Evolutionary conservation across 53 echinoderm and acorn worm genomes (phyloP).

Genomic region (Apostichopus leukothele): DNA sequence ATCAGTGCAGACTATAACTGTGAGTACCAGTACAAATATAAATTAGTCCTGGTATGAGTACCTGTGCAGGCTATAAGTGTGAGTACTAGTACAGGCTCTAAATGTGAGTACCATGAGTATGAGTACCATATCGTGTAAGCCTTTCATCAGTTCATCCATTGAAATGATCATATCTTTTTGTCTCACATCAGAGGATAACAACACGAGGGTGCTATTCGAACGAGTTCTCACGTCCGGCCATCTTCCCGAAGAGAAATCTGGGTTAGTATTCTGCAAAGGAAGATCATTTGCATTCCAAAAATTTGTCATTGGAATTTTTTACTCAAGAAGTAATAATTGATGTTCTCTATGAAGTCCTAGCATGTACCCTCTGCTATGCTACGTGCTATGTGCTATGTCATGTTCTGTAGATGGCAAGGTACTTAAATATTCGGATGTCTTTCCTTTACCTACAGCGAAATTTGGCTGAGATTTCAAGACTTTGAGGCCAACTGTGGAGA

Average conservation of each 20-base stretch:
- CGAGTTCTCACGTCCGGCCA: slow-evolving; percentile 87
- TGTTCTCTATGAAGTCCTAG: not conserved
- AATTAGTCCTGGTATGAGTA: no score
- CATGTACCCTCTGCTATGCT: no score
- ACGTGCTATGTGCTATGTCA: no score
- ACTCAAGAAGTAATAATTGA: not conserved
- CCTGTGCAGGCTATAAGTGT: no score
- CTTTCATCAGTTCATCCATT: not conserved
- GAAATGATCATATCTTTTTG: not conserved
- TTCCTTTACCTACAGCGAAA: slow-evolving; percentile 58
- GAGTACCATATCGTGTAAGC: no score
- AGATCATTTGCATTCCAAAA: not conserved
- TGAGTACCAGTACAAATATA: no score
- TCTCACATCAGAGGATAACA: slow-evolving; percentile 85
- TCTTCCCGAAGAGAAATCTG: slow-evolving; percentile 82
- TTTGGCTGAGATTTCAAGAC: slow-evolving; percentile 94
- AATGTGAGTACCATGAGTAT: no score
- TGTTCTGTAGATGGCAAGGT: no score
- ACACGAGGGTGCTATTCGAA: slow-evolving; percentile 96
- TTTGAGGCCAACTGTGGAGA: slow-evolving; percentile 95
- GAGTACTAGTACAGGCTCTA: no score
- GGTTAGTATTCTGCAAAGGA: slow-evolving; percentile 57
- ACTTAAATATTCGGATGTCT: no score
- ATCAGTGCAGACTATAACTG: no score
- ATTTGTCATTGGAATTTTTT: no score